phyloP scores from a whole-genome alignment of 2,113 vertebrate species.

The Bubo blakistoni region DNA sequence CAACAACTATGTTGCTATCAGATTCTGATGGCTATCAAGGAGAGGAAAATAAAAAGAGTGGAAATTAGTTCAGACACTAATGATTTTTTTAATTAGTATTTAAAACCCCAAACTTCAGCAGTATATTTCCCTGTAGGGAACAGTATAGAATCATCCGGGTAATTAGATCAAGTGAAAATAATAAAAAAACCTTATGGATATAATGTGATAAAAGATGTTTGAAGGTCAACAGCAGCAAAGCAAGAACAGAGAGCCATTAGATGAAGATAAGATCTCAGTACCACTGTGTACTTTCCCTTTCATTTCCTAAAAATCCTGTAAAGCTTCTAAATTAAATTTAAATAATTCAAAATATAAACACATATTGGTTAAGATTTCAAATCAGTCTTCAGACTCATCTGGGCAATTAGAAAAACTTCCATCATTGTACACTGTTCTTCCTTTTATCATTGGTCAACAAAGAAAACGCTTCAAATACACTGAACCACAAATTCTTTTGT shows the following conservation, averaged over 20 bases:
- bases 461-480: background rate
- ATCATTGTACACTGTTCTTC: background rate
- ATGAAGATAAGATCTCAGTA: background rate
- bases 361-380: background rate
- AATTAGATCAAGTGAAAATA: slow-evolving; percentile 69
- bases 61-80: slow-evolving; percentile 76
- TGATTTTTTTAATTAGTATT: slow-evolving; percentile 80
- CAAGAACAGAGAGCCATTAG: slow-evolving; percentile 18
- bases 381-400: background rate
- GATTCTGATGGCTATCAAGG: slow-evolving; percentile 60
- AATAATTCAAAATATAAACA: background rate
- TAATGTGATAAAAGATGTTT: slow-evolving; percentile 46
- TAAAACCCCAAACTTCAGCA: slow-evolving; percentile 72
- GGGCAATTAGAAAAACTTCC: background rate
- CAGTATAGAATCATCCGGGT: slow-evolving; percentile 67
- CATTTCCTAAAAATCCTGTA: background rate
- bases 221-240: slow-evolving; percentile 62
- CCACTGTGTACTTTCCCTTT: background rate
- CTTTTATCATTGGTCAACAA: background rate
- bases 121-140: slow-evolving; percentile 68
- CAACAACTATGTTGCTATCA: slow-evolving; percentile 44
- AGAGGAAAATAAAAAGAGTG: slow-evolving; percentile 55
- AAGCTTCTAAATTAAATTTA: slow-evolving; percentile 10
- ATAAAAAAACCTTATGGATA: slow-evolving; percentile 70
- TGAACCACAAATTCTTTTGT: background rate